Evolutionary conservation across 2,888 invertebrate species (phyloP).

Genomic region (Ommatoiulus sabulosus): DNA sequence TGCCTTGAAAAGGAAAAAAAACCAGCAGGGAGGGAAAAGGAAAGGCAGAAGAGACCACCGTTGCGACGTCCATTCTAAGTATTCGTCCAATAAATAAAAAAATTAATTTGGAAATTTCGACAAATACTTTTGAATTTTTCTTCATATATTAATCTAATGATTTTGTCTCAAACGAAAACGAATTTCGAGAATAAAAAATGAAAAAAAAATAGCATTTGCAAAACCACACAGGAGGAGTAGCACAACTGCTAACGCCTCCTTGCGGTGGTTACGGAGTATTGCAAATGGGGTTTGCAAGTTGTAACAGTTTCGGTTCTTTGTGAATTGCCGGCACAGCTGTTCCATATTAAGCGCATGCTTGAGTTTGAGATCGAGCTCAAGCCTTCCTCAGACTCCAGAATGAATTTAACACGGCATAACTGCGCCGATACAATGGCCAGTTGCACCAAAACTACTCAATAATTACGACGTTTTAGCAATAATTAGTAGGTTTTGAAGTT

Average conservation of each 20-base stretch:
- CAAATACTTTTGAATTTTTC: not conserved
- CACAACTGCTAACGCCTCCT: too few relatives aligned
- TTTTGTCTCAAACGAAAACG: not conserved
- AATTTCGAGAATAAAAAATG: not conserved
- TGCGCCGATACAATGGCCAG: not conserved
- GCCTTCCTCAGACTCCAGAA: not conserved
- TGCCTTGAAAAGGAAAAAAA: not conserved
- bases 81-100: conserved; percentile 56
- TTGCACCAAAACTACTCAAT: not conserved
- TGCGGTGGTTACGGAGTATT: too few relatives aligned
- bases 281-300: not conserved
- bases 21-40: not conserved
- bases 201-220: not conserved
- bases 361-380: not conserved
- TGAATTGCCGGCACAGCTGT: not conserved
- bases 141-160: not conserved
- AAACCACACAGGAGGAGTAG: not conserved
- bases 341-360: not conserved
- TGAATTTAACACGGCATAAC: not conserved
- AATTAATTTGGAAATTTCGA: not conserved
- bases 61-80: conserved; percentile 57
- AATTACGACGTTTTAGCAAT: too few relatives aligned
- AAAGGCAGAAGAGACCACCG: conserved; percentile 52
- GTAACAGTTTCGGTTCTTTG: conserved; percentile 17
- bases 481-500: too few relatives aligned